Base-by-base conservation (phyloP, 2,113 vertebrate genomes). In the Zapus hudsonius region DNA sequence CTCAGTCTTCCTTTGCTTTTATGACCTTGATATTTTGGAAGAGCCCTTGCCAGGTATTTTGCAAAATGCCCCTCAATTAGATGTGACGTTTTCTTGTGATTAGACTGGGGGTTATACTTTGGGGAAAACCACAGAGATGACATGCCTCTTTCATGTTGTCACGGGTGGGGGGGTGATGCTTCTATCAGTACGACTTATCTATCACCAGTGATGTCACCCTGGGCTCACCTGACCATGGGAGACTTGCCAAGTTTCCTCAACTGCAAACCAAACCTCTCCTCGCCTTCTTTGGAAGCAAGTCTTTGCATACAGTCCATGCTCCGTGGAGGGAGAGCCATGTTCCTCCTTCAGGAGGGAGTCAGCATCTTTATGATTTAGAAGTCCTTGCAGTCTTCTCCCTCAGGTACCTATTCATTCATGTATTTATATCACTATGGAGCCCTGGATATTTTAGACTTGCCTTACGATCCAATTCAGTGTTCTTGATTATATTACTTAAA, bases 1-100 rank as follows among this genome's bases (percentile, higher is more conserved):
- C 73, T 90, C 40, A 0, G 33, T 29, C 75, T 40, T 47, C 42
- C 88, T 86, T 67, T 75, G 44, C 17, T 72, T 86, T 47, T 47
- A 76, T 31, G 66, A 74, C 86, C 89, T 80, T 83, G 74, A 79
- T 33, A 33, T 70, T 55, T 42, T 20, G 33, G 72, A 92, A 87
- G 82, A n/a, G 80, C 3, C 0, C 75, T 36, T 33, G n/a, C 9
- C 75, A 81, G 52, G 63, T 74, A n/a, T 80, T 89, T 74, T 75
- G 38, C 52, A 92, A 59, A 76, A 69, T 17, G 25, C 4, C 40
- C 55, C 75, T 72, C 31, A 4, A 27, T 52, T 9, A 20, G 79
- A 52, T 44, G 52, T 66, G 91, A 57, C 59, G 25, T 85, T 79
- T 86, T 92, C 78, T 33, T 31, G 5, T 1, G 42, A 29, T 76